phyloP scores from a whole-genome alignment of 2,113 vertebrate species.

The Colinus virginianus region DNA sequence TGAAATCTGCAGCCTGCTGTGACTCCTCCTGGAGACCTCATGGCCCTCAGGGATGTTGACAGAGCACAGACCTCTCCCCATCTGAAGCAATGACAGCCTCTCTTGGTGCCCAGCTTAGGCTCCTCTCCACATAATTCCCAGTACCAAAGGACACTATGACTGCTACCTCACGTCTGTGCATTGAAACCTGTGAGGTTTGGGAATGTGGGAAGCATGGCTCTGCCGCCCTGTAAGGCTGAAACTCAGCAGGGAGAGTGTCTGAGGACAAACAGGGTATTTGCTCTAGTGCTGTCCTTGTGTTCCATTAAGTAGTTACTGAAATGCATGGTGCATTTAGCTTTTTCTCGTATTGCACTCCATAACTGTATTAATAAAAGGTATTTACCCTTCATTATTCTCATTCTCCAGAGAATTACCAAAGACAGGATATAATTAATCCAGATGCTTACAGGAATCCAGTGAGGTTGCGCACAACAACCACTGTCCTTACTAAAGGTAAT shows the following conservation, averaged over 20 bases:
- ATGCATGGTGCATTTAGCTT: constrained; percentile 35
- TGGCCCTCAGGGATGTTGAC: rapidly evolving
- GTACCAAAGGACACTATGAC: rapidly evolving
- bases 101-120: not conserved
- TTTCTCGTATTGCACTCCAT: constrained; percentile 34
- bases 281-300: not conserved
- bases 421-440: constrained; percentile 65
- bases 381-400: constrained; percentile 69
- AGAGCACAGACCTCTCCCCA: rapidly evolving
- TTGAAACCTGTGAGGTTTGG: not conserved
- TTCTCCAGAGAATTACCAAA: constrained; percentile 52
- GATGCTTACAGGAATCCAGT: not conserved
- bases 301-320: constrained; percentile 43
- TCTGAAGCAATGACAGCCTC: not conserved
- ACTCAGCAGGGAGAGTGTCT: not conserved
- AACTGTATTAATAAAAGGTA: constrained; percentile 70
- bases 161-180: rapidly evolving
- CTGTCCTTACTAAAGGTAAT: constrained; percentile 55
- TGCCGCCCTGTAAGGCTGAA: not conserved
- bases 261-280: not conserved
- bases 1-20: not conserved
- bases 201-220: not conserved
- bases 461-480: constrained; percentile 24
- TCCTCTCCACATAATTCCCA: not conserved
- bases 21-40: not conserved